A percentile compares a stretch with the other conserved stretches of the same genome.
These are phyloP conservation scores for Zonotrichia albicollis DNA, from an alignment of 2,797 vertebrate species.

Conservation along the genomic window DNA sequence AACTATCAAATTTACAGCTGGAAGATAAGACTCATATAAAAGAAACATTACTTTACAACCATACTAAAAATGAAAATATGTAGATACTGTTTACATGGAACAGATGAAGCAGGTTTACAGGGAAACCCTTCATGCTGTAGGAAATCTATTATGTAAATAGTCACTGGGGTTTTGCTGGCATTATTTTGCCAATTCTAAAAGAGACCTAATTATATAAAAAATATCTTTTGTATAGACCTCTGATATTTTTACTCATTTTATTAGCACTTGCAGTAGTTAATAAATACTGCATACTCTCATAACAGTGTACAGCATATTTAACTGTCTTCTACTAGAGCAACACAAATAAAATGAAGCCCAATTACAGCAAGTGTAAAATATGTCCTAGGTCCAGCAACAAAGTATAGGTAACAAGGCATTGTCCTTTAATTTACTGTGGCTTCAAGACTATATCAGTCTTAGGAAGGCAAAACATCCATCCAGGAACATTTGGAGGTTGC, in stretches of 20 bases:
- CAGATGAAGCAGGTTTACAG: not conserved
- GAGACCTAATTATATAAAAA: not conserved
- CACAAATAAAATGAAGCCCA: not conserved
- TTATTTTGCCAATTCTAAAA: not conserved
- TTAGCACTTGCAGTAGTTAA: not conserved
- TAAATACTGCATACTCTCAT: not conserved
- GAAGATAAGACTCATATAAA: constrained; percentile 30
- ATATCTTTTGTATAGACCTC: not conserved
- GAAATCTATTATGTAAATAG: not conserved
- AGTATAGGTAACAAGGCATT: not conserved
- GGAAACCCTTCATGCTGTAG: not conserved
- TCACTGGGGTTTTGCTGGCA: not conserved
- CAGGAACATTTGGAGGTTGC: not conserved
- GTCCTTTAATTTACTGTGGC: not conserved
- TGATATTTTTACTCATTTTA: not conserved
- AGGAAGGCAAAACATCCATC: not conserved
- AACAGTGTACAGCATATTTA: not conserved
- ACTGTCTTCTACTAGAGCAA: not conserved
- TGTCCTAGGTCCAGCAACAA: not conserved
- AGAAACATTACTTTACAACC: not conserved
- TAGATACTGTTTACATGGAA: constrained; percentile 17
- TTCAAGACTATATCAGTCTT: not conserved
- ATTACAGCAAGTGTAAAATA: not conserved
- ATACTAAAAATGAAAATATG: not conserved
- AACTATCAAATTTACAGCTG: constrained; percentile 45